phyloP scores from a whole-genome alignment of 2,797 vertebrate species.

The Pipistrellus kuhlii region DNA sequence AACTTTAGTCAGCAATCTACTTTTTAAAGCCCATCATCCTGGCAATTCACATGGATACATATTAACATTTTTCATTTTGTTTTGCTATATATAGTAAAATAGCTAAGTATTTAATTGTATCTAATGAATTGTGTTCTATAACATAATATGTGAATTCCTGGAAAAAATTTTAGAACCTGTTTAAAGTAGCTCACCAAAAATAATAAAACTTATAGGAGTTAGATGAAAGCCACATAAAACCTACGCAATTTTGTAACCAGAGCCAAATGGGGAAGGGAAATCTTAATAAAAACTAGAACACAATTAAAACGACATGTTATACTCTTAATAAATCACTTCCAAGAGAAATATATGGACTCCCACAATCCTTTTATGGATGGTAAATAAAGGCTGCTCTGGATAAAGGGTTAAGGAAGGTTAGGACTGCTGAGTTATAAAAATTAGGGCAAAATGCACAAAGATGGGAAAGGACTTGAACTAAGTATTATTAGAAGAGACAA shows the following conservation, averaged over 20 bases:
- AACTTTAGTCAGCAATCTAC: background rate
- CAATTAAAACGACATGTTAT: background rate
- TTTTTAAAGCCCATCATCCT: slow-evolving; percentile 60
- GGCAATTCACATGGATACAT: slow-evolving; percentile 71
- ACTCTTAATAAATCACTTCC: background rate
- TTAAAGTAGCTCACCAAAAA: slow-evolving; percentile 42
- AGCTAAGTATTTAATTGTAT: slow-evolving; percentile 49
- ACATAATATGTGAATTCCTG: background rate
- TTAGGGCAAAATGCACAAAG: background rate
- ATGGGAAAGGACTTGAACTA: background rate
- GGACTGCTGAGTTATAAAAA: background rate
- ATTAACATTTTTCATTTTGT: slow-evolving; percentile 43
- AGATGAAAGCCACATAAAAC: slow-evolving; percentile 33
- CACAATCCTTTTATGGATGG: background rate
- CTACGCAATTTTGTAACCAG: background rate
- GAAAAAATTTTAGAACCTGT: background rate
- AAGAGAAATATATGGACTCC: background rate
- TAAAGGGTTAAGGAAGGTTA: background rate
- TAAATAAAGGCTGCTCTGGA: background rate
- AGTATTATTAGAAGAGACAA: background rate
- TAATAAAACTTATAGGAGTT: background rate
- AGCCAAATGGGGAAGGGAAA: background rate
- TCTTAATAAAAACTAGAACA: slow-evolving; percentile 48
- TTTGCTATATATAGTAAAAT: slow-evolving; percentile 23
- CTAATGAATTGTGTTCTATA: background rate